A percentile compares a stretch with the other conserved stretches of the same genome.
Evolutionary conservation across 2,888 invertebrate species (phyloP).

Genomic region (Coelogynopora nodosa): DNA sequence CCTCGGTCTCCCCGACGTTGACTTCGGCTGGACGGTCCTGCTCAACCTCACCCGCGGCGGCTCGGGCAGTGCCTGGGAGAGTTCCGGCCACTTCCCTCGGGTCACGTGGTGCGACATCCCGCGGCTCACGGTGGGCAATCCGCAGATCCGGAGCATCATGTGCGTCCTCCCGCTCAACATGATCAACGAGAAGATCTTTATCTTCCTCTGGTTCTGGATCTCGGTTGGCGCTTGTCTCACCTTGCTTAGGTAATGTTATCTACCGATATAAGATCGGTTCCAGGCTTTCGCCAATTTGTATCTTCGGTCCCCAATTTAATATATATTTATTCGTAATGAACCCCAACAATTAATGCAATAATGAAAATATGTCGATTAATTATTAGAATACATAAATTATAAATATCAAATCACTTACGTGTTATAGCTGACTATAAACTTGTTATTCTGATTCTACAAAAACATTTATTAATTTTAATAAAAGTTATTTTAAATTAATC

Average conservation of each 20-base stretch:
- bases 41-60: background rate
- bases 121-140: background rate
- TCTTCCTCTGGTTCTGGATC: slow-evolving; percentile 31
- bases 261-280: no score
- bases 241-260: background rate
- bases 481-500: no score
- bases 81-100: slow-evolving; percentile 7
- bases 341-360: no score
- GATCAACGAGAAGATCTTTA: slow-evolving; percentile 24
- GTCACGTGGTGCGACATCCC: slow-evolving; percentile 28
- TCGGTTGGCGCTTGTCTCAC: background rate
- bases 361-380: no score
- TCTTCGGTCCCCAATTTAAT: no score
- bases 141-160: background rate
- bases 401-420: no score
- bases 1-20: background rate
- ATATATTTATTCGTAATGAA: no score
- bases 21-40: background rate
- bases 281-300: no score
- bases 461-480: no score
- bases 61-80: background rate
- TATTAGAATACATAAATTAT: no score
- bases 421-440: no score
- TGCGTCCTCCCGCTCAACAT: slow-evolving; percentile 30
- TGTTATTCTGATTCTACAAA: no score